Conservation (phyloP, 2,113 vertebrate genomes). For the Callipepla californica region DNA sequence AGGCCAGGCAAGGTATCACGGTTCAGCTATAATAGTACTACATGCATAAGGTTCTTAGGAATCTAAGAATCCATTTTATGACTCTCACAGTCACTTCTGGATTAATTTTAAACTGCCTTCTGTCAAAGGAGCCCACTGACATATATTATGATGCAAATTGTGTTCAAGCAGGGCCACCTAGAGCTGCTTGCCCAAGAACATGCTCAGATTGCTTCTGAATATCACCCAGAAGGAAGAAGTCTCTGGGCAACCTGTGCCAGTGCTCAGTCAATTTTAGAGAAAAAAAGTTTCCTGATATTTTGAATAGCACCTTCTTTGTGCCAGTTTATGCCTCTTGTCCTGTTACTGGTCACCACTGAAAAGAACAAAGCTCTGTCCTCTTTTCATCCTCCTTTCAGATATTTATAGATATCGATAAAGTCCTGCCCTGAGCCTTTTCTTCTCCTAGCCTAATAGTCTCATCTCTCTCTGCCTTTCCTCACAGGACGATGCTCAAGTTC, state of each 20-base stretch:
- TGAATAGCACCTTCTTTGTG: too few relatives aligned
- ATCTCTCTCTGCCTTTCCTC: not conserved
- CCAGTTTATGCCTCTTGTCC: too few relatives aligned
- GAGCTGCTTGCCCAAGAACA: too few relatives aligned
- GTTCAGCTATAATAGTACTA: not conserved
- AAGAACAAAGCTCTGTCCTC: not conserved
- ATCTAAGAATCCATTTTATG: not conserved
- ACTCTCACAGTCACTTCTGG: not conserved
- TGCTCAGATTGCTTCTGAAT: too few relatives aligned
- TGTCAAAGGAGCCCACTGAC: not conserved
- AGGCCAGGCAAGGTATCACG: not conserved
- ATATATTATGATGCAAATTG: not conserved
- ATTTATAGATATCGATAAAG: not conserved
- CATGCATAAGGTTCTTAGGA: not conserved
- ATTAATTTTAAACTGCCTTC: not conserved
- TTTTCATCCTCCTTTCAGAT: not conserved
- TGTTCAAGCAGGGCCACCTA: not conserved
- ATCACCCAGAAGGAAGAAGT: too few relatives aligned
- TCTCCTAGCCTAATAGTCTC: not conserved
- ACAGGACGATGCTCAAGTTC: not conserved
- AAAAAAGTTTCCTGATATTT: too few relatives aligned
- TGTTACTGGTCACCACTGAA: not conserved
- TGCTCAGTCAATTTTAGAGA: too few relatives aligned
- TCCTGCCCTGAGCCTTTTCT: not conserved
- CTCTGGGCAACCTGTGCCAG: too few relatives aligned